phyloP scores from a whole-genome alignment of 1,140 invertebrate genomes.

The Centruroides vittatus region DNA sequence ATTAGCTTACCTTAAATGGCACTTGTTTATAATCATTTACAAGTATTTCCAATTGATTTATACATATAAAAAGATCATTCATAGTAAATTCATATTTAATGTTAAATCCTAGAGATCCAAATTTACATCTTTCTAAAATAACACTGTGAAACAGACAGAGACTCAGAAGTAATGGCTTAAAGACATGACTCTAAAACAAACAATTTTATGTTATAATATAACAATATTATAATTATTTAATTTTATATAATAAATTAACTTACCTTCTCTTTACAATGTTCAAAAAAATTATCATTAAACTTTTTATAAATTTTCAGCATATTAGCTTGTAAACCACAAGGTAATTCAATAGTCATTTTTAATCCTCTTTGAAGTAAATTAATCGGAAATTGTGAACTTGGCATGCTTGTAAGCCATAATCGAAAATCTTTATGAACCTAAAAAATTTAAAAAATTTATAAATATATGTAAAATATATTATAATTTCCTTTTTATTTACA shows the following conservation, averaged over 20 bases:
- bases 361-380: constrained; percentile 74
- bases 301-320: constrained; percentile 40
- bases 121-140: constrained; percentile 77
- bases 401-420: constrained; percentile 88
- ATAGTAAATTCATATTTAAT: constrained; percentile 92
- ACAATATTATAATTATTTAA: no score
- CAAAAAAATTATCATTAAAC: constrained; percentile 31
- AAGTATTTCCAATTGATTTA: constrained; percentile 57
- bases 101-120: constrained; percentile 90
- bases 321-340: constrained; percentile 71
- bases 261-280: constrained; percentile 27
- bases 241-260: constrained; percentile 11
- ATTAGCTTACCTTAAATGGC: constrained; percentile 56
- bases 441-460: background rate
- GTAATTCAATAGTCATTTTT: constrained; percentile 94
- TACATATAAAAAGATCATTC: constrained; percentile 76
- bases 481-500: background rate
- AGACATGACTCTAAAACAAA: constrained; percentile 6
- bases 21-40: constrained; percentile 44
- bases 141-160: constrained; percentile 91
- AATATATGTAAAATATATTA: background rate
- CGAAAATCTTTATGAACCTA: constrained; percentile 73
- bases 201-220: no score
- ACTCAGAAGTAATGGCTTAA: constrained; percentile 54
- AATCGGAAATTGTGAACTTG: constrained; percentile 63